phyloP scores from a whole-genome alignment of 2,797 vertebrate species.

The Anguilla anguilla region DNA sequence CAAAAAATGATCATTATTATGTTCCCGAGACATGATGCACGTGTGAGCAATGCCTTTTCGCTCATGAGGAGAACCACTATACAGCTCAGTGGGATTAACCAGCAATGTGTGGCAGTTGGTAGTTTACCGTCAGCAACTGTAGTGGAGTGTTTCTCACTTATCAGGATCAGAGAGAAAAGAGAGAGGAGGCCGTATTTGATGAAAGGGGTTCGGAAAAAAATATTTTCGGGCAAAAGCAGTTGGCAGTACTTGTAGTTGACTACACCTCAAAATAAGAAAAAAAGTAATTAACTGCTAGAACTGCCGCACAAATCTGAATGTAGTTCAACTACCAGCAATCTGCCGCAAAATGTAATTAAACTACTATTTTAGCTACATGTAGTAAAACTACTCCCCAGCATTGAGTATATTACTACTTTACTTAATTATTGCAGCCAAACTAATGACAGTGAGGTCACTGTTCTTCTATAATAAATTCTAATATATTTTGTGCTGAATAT shows the following conservation, averaged over 20 bases:
- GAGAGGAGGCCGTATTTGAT: neutral
- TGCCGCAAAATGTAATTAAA: too few relatives aligned
- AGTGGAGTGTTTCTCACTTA: neutral
- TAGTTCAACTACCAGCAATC: too few relatives aligned
- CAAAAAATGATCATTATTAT: neutral
- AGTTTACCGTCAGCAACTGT: neutral
- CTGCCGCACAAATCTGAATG: too few relatives aligned
- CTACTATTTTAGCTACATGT: too few relatives aligned
- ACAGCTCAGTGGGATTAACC: neutral
- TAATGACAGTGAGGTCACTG: neutral
- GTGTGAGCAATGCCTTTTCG: neutral
- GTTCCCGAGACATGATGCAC: neutral
- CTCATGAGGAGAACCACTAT: neutral
- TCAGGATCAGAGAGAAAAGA: neutral
- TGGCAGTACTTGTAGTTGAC: neutral
- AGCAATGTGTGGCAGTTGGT: neutral
- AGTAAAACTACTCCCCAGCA: too few relatives aligned
- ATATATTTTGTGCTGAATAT: neutral
- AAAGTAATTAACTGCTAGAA: too few relatives aligned
- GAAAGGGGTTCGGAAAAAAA: neutral
- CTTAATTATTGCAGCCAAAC: neutral
- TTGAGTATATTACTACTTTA: too few relatives aligned
- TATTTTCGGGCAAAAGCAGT: neutral
- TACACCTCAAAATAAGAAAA: too few relatives aligned
- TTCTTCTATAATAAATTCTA: too few relatives aligned